Conservation (phyloP, 1,140 invertebrate species). For the Brachystomella parvula region DNA sequence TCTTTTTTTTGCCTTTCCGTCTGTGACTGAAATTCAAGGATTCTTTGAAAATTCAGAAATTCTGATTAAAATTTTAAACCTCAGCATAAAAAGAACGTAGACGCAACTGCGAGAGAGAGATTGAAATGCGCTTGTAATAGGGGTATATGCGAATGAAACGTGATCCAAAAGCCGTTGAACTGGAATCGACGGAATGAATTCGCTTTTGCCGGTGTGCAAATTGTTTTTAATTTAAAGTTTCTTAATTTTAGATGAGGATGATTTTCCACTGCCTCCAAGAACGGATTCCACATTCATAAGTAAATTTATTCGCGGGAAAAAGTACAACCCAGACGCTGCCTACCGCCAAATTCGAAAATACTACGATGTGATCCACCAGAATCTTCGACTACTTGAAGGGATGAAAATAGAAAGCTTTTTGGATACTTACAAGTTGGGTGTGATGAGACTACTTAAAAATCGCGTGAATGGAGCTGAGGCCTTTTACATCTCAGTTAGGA, state of each 20-base stretch:
- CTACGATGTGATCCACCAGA: background rate
- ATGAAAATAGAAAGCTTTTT: background rate
- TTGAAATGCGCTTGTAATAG: too few relatives aligned
- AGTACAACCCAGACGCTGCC: constrained; percentile 2
- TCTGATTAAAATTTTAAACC: too few relatives aligned
- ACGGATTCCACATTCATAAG: background rate
- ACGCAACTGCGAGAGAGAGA: too few relatives aligned
- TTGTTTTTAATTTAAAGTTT: background rate
- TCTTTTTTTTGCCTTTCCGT: too few relatives aligned
- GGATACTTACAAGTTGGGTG: background rate
- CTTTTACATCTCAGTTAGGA: background rate
- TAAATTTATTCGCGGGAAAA: background rate
- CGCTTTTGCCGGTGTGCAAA: too few relatives aligned
- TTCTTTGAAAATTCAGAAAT: too few relatives aligned
- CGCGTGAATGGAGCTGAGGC: background rate
- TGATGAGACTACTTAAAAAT: background rate
- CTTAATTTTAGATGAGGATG: background rate
- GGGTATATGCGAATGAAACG: too few relatives aligned
- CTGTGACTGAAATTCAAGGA: too few relatives aligned
- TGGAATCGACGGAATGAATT: too few relatives aligned
- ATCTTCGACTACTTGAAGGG: background rate
- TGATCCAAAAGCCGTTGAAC: too few relatives aligned
- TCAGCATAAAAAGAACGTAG: too few relatives aligned
- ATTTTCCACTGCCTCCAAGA: background rate
- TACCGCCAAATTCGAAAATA: background rate